Percentiles rank a stretch among this genome's conserved stretches.
phyloP scores from a whole-genome alignment of 2,797 vertebrate genomes.

The Pagetopsis macropterus region DNA sequence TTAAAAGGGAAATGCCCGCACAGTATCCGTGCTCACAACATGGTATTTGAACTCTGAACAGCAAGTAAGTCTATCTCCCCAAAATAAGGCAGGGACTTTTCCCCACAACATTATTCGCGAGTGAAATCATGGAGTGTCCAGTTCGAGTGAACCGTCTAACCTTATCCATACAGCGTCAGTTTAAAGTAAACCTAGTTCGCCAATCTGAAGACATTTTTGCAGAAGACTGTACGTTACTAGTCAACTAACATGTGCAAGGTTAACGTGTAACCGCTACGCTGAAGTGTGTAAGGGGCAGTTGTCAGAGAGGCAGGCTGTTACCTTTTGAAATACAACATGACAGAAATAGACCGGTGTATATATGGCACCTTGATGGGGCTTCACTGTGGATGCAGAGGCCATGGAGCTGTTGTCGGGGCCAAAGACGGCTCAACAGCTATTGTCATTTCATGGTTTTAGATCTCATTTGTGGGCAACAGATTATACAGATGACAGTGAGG shows the following conservation, averaged over 20 bases:
- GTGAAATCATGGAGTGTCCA: not conserved
- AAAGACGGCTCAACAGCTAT: not conserved
- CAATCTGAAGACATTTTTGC: not conserved
- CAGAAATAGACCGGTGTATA: slow-evolving; percentile 72
- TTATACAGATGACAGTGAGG: not conserved
- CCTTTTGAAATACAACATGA: slow-evolving; percentile 68
- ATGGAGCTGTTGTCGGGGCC: not conserved
- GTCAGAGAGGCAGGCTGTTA: slow-evolving; percentile 49
- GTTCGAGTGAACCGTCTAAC: not conserved
- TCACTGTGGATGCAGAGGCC: slow-evolving; percentile 14
- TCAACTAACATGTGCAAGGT: not conserved
- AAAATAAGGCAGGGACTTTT: slow-evolving; percentile 20
- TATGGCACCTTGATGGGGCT: slow-evolving; percentile 53
- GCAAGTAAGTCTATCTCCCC: slow-evolving; percentile 4
- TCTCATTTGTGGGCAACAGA: not conserved
- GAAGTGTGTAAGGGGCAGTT: slow-evolving; percentile 37
- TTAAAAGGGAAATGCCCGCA: slow-evolving; percentile 24
- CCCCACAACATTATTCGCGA: not conserved
- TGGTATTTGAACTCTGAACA: slow-evolving; percentile 15
- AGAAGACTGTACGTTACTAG: not conserved
- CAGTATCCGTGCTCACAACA: slow-evolving; percentile 16
- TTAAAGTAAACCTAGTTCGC: not conserved
- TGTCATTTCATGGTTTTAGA: not conserved
- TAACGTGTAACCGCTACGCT: not conserved
- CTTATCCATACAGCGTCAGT: not conserved